Conservation (phyloP, 1,140 invertebrate genomes). For the Micrasema minimum region DNA sequence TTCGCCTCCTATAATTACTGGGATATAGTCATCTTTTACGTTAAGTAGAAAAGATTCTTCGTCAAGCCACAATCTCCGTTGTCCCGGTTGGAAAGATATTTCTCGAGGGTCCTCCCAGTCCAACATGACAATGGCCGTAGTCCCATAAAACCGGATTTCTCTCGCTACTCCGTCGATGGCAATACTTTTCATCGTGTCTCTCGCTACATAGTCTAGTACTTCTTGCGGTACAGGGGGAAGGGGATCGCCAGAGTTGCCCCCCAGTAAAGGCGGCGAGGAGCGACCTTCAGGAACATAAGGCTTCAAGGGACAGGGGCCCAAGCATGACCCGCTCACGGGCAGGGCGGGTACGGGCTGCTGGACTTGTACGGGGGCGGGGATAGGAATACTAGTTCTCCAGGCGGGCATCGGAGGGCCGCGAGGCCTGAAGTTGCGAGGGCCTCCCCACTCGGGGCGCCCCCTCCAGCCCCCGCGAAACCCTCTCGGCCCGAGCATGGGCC, state of each 20-base stretch:
- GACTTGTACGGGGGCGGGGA: too few relatives aligned
- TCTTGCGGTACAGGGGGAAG: conserved; percentile 69
- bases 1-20: conserved; percentile 77
- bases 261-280: conserved; percentile 58
- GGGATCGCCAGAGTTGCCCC: conserved; percentile 58
- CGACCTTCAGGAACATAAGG: conserved; percentile 57
- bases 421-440: conserved; percentile 54
- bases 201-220: conserved; percentile 71
- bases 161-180: conserved; percentile 84
- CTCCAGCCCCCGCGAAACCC: conserved; percentile 44
- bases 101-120: conserved; percentile 86
- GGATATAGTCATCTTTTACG: conserved; percentile 79
- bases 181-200: conserved; percentile 80
- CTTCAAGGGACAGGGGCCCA: conserved; percentile 54
- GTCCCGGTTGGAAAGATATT: conserved; percentile 83
- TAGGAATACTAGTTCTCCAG: too few relatives aligned
- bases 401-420: conserved; percentile 33
- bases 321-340: background rate
- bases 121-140: conserved; percentile 86
- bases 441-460: conserved; percentile 53
- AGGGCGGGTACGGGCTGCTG: too few relatives aligned
- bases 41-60: conserved; percentile 74
- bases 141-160: conserved; percentile 88
- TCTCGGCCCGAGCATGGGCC: conserved; percentile 14
- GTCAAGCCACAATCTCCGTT: conserved; percentile 74